Conservation (phyloP, 2,113 vertebrate species). For the Dissostichus mawsoni region DNA sequence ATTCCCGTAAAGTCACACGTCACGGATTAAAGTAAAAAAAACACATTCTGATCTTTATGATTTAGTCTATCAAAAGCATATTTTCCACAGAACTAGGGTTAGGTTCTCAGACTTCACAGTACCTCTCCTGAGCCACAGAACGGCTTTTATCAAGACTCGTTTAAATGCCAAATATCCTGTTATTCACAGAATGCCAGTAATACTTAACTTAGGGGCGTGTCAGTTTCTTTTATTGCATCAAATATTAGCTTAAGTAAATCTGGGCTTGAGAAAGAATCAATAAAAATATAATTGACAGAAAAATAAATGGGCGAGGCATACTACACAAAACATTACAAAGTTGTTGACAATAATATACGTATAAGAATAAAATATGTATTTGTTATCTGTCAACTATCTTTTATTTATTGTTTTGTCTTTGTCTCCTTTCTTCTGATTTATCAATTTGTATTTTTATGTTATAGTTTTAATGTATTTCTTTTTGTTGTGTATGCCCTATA, state of each 20-base stretch:
- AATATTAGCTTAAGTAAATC: not conserved
- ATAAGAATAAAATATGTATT: no score
- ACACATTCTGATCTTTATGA: not conserved
- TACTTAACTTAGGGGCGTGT: not conserved
- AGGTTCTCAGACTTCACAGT: not conserved
- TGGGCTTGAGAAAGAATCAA: not conserved
- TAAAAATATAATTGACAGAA: no score
- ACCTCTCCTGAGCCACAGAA: not conserved
- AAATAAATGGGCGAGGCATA: no score
- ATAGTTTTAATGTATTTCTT: not conserved
- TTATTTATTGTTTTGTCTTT: no score
- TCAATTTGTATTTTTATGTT: no score
- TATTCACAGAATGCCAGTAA: not conserved
- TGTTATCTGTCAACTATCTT: no score
- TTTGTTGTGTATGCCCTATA: no score
- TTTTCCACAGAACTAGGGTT: not conserved
- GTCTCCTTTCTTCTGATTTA: no score
- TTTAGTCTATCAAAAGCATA: not conserved
- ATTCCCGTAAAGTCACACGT: not conserved
- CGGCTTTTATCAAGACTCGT: not conserved
- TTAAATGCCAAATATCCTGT: not conserved
- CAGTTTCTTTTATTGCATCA: not conserved
- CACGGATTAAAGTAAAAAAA: not conserved
- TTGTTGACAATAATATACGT: no score
- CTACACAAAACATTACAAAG: no score